These are phyloP conservation scores for Platysternon megacephalum DNA, from an alignment of 2,113 vertebrate genomes.

Conservation along the genomic window DNA sequence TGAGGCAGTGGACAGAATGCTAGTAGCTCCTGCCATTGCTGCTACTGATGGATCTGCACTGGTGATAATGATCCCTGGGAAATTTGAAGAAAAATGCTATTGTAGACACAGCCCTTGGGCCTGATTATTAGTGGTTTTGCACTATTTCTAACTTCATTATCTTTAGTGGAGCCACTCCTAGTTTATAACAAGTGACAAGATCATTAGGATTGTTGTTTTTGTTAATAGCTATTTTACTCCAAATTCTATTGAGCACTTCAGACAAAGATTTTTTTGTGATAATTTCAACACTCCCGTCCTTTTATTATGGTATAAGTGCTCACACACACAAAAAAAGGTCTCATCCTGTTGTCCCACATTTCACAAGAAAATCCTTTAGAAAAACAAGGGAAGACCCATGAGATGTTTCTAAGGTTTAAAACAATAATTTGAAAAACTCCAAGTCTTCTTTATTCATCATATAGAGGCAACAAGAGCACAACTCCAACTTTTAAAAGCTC, in stretches of 20 bases:
- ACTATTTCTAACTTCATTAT: not conserved
- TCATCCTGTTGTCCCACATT: not conserved
- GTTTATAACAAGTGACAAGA: not conserved
- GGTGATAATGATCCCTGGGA: not conserved
- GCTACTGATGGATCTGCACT: fast-evolving
- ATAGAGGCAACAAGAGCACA: not conserved
- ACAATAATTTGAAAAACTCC: not conserved
- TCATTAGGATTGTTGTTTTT: not conserved
- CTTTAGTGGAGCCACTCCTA: not conserved
- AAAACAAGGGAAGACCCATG: not conserved
- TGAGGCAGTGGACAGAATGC: not conserved
- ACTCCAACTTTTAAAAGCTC: not conserved
- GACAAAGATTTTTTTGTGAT: slow-evolving; percentile 20
- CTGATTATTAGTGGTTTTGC: not conserved
- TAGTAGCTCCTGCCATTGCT: not conserved
- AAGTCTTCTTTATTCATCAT: fast-evolving
- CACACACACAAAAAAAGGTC: not conserved
- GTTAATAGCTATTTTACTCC: not conserved
- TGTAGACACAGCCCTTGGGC: not conserved
- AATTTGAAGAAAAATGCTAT: slow-evolving; percentile 9
- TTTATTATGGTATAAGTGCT: not conserved
- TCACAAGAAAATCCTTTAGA: not conserved
- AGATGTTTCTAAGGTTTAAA: not conserved
- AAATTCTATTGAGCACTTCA: not conserved
- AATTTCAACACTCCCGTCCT: not conserved